Evolutionary conservation across 2,888 invertebrate species (phyloP), one percentile per base, ranked within the genome.

Genomic region (Ichneumon xanthorius): DNA sequence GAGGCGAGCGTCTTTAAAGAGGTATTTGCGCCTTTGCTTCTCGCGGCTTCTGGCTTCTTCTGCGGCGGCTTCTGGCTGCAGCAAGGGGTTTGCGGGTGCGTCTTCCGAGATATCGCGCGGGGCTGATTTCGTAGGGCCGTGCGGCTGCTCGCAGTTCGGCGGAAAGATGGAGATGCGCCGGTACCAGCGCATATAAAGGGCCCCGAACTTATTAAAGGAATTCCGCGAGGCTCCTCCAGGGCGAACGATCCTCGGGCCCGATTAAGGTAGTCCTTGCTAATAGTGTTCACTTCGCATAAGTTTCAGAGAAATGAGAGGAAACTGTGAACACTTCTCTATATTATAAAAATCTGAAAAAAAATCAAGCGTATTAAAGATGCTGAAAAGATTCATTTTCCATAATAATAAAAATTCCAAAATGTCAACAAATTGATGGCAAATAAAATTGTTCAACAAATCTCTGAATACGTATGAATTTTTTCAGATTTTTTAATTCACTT

Each of bases 31-130:
- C 82, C 85, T 75, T 76, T 80, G 82, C 79, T 76, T 79, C 61
- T 61, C 61, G 11, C 85, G 85, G 82, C 85, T 84, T 81, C 84
- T 81, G 82, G 82, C 85, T 85, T 79, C 82, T 85, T 82, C 82
- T 85, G 85, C 26, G 82, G 76, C 82, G 75, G 71, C 79, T 75
- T 16, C 85, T 78, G 82, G 75, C 72, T 45, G 45, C 82, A 85
- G 58, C 82, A 5, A 63, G 71, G 82, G 85, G 79, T 85, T 75
- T 71, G 58, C 71, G 78, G 73, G 81, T 79, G 79, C 79, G 79
- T 82, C 82, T 79, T 82, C 82, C 85, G 82, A 88, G 88, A 87
- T 89, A 88, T 86, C 87, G 85, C 86, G 80, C 55, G 45, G n/a
- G 26, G 9, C 26, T 61, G 14, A 11, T 30, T 50, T 72, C 16